These are phyloP conservation scores for Hydra vulgaris DNA, from an alignment of 30 jellyfish, hydroid and myxozoan species.

Conservation along the genomic window DNA sequence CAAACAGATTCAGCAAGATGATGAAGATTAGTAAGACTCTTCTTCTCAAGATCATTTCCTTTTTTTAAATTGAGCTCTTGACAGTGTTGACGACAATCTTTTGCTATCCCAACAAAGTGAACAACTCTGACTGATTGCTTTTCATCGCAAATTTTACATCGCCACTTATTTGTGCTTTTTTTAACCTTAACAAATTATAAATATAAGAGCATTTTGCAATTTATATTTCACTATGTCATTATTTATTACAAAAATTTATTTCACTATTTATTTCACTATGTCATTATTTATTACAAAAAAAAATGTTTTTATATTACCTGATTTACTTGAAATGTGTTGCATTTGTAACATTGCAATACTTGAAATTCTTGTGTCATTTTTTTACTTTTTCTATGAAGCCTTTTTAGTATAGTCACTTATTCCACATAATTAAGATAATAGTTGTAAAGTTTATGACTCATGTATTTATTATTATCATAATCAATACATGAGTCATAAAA, in stretches of 20 bases:
- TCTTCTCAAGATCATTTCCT: not conserved
- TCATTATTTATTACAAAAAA: not conserved
- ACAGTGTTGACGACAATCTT: not conserved
- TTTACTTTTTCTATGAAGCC: not conserved
- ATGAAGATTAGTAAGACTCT: not conserved
- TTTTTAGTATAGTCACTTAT: not conserved
- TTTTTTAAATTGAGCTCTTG: not conserved
- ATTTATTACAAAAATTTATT: too few relatives aligned
- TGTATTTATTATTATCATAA: too few relatives aligned
- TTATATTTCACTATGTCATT: too few relatives aligned
- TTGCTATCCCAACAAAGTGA: not conserved
- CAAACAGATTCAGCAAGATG: not conserved
- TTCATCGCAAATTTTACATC: not conserved
- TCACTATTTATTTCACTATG: too few relatives aligned
- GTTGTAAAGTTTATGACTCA: not conserved
- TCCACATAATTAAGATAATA: not conserved
- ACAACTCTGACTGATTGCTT: not conserved
- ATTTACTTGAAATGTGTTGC: not conserved
- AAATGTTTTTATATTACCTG: not conserved
- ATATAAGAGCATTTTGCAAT: not conserved
- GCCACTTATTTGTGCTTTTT: not conserved
- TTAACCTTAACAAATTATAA: not conserved
- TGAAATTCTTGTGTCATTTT: not conserved
- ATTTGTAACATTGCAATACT: not conserved
- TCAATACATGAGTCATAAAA: too few relatives aligned